Conservation (phyloP, 2,113 vertebrate genomes). For the Podocnemis expansa region DNA sequence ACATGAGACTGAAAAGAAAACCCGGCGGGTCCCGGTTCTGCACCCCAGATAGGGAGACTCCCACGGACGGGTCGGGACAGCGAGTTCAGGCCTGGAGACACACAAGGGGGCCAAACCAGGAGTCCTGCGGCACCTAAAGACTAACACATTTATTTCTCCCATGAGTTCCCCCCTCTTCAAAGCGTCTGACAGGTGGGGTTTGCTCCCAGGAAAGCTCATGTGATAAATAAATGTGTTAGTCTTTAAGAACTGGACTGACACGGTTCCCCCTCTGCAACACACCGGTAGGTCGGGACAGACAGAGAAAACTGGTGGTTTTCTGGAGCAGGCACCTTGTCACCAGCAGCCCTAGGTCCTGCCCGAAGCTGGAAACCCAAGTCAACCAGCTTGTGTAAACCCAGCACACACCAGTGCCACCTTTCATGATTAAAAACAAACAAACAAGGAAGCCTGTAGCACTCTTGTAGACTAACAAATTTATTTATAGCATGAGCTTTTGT, state of each 20-base stretch:
- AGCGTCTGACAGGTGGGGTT: too few species aligned
- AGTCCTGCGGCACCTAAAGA: too few species aligned
- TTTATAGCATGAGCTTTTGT: too few species aligned
- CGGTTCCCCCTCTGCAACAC: too few species aligned
- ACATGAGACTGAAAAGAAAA: not conserved
- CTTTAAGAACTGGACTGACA: too few species aligned
- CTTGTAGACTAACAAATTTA: too few species aligned
- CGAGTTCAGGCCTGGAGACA: rapidly evolving
- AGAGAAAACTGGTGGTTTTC: not conserved
- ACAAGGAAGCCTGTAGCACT: too few species aligned
- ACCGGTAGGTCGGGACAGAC: not conserved
- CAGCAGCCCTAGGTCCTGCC: rapidly evolving
- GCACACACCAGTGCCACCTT: not conserved
- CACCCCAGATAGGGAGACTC: rapidly evolving
- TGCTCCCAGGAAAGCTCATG: too few species aligned
- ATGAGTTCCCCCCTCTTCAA: too few species aligned
- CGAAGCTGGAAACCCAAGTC: not conserved
- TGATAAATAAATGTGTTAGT: too few species aligned
- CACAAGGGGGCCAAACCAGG: not conserved
- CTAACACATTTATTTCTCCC: too few species aligned
- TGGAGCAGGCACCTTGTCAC: rapidly evolving
- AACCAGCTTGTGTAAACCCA: not conserved
- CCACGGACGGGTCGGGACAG: rapidly evolving
- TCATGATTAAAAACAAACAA: too few species aligned
- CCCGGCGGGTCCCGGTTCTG: not conserved